Percentiles rank a stretch among this genome's conserved stretches.
These are phyloP conservation scores for Lasioglossum baleicum DNA, from an alignment of 1,140 invertebrate genomes.

Conservation along the genomic window DNA sequence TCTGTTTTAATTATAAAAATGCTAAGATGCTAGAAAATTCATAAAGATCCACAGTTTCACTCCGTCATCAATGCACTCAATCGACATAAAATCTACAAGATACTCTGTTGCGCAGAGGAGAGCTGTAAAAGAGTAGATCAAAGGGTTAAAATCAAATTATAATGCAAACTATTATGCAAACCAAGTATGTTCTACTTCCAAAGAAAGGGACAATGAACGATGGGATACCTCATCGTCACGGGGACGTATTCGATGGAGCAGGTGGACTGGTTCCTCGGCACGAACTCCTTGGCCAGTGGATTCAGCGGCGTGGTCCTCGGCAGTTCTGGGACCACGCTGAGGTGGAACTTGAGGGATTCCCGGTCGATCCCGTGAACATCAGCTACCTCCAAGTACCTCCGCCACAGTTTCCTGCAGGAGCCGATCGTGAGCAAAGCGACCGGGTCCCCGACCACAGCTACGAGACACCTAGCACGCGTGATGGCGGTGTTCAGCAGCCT, in stretches of 20 bases:
- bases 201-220: constrained; percentile 41
- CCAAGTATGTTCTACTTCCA: not conserved
- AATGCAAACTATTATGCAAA: too few relatives aligned
- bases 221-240: constrained; percentile 57
- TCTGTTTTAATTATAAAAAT: too few relatives aligned
- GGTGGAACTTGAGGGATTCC: constrained; percentile 83
- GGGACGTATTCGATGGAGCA: constrained; percentile 60
- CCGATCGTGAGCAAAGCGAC: constrained; percentile 91
- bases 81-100: too few relatives aligned
- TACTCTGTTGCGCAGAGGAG: too few relatives aligned
- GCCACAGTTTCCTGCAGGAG: constrained; percentile 92
- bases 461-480: constrained; percentile 91
- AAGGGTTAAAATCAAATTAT: too few relatives aligned
- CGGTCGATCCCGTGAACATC: constrained; percentile 89
- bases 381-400: constrained; percentile 88
- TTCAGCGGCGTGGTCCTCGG: constrained; percentile 89
- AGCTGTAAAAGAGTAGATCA: too few relatives aligned
- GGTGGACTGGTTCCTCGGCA: constrained; percentile 82
- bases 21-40: too few relatives aligned
- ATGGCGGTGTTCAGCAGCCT: constrained; percentile 93
- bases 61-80: too few relatives aligned
- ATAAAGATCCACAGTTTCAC: too few relatives aligned
- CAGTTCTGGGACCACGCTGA: constrained; percentile 84
- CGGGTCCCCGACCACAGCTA: constrained; percentile 93
- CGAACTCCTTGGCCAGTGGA: constrained; percentile 90